A percentile compares a stretch with the other conserved stretches of the same genome.
phyloP scores from a whole-genome alignment of 1,140 invertebrate species.

The Planococcus citri region DNA sequence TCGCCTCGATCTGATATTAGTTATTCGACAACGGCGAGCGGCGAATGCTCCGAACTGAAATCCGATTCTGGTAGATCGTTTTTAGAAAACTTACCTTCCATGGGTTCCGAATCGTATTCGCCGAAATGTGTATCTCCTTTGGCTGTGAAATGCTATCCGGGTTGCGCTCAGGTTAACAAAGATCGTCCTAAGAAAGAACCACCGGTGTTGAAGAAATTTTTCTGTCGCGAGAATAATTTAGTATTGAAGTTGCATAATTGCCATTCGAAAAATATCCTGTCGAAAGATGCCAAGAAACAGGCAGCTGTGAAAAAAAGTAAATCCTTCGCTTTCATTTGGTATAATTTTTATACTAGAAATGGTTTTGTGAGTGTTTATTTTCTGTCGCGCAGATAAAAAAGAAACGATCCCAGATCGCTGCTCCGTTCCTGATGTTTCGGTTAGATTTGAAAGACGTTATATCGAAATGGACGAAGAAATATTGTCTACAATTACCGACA shows the following conservation, averaged over 20 bases:
- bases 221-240: neutral
- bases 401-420: neutral
- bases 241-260: constrained; percentile 9
- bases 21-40: neutral
- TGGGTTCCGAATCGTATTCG: neutral
- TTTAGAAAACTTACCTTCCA: neutral
- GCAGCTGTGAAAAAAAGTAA: neutral
- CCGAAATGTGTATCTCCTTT: neutral
- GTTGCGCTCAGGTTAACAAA: neutral
- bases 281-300: constrained; percentile 6
- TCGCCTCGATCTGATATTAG: constrained; percentile 22
- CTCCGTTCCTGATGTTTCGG: constrained; percentile 29
- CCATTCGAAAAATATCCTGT: neutral
- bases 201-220: neutral
- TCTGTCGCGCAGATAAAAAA: neutral
- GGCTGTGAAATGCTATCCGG: constrained; percentile 16
- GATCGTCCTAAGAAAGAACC: neutral
- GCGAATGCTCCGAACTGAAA: constrained; percentile 12
- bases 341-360: neutral
- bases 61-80: neutral
- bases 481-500: constrained; percentile 47
- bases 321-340: neutral
- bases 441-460: constrained; percentile 41
- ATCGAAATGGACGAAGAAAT: constrained; percentile 49
- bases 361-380: neutral